Evolutionary conservation across 2,888 invertebrate species (phyloP).

Genomic region (Ophion ventricosus): DNA sequence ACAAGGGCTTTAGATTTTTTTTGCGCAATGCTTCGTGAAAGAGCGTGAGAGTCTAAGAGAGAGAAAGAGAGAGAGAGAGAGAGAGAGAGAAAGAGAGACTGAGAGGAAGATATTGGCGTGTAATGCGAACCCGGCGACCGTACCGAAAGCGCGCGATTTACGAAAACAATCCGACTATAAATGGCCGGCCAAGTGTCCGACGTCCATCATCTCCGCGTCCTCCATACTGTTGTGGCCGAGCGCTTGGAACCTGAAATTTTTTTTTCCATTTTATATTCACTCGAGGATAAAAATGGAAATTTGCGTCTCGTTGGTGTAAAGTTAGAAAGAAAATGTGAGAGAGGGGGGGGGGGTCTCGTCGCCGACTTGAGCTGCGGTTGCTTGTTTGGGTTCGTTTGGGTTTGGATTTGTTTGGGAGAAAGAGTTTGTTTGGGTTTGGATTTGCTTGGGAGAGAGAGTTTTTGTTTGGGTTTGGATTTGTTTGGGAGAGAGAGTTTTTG

Average conservation of each 20-base stretch:
- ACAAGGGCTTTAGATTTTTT: constrained; percentile 19
- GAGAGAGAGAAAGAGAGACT: constrained; percentile 11
- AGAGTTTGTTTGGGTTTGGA: too few relatives aligned
- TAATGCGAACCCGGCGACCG: constrained; percentile 51
- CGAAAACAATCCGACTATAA: constrained; percentile 73
- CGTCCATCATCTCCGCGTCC: constrained; percentile 81
- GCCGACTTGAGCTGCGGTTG: constrained; percentile 75
- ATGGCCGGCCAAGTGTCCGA: constrained; percentile 76
- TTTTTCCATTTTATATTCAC: constrained; percentile 4
- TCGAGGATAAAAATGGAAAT: too few relatives aligned
- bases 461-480: too few relatives aligned
- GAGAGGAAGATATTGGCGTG: constrained; percentile 23
- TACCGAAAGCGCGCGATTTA: constrained; percentile 32
- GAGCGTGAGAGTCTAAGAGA: constrained; percentile 22
- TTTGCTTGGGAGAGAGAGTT: too few relatives aligned
- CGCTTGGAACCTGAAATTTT: constrained; percentile 74
- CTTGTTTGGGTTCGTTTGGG: too few relatives aligned
- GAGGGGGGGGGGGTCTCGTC: too few relatives aligned
- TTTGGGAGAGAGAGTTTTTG: too few relatives aligned
- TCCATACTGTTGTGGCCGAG: constrained; percentile 77
- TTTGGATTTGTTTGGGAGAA: too few relatives aligned
- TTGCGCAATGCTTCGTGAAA: constrained; percentile 13
- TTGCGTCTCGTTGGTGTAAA: background rate
- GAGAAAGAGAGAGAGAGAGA: constrained; percentile 18
- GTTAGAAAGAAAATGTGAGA: background rate